phyloP scores from a whole-genome alignment of 2,797 vertebrate genomes.

The Ficedula albicollis region DNA sequence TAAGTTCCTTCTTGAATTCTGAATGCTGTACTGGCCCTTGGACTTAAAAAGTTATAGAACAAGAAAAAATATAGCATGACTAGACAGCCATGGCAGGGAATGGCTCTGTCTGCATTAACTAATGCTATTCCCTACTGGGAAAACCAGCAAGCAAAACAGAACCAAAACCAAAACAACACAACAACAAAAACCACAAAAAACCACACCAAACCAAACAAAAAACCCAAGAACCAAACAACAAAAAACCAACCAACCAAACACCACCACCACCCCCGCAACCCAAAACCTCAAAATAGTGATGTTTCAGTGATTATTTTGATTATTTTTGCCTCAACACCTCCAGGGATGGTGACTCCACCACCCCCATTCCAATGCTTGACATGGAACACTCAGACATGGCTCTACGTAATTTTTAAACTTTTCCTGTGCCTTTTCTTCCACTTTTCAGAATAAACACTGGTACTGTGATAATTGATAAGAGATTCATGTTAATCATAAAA shows the following conservation, averaged over 20 bases:
- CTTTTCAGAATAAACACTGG: neutral
- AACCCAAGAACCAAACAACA: neutral
- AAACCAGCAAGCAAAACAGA: neutral
- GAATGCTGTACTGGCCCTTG: neutral
- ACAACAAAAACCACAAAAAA: neutral
- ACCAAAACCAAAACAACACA: too few relatives aligned
- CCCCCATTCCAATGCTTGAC: fast-evolving
- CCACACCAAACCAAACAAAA: neutral
- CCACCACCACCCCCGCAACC: neutral
- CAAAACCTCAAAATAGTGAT: neutral
- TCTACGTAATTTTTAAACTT: neutral
- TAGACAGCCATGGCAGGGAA: neutral
- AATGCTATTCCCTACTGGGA: neutral
- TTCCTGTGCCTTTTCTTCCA: neutral
- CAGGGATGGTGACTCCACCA: neutral
- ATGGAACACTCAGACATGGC: neutral
- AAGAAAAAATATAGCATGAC: neutral
- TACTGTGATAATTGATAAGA: too few relatives aligned
- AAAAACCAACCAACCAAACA: neutral
- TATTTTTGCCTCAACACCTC: neutral
- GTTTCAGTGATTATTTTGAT: neutral
- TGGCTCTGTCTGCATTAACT: neutral
- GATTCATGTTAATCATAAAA: too few relatives aligned
- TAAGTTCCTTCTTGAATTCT: neutral
- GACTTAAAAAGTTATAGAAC: neutral